Percentiles rank a stretch among this genome's conserved stretches.
phyloP scores from a whole-genome alignment of 2,113 vertebrate species.

The Barbus barbus region DNA sequence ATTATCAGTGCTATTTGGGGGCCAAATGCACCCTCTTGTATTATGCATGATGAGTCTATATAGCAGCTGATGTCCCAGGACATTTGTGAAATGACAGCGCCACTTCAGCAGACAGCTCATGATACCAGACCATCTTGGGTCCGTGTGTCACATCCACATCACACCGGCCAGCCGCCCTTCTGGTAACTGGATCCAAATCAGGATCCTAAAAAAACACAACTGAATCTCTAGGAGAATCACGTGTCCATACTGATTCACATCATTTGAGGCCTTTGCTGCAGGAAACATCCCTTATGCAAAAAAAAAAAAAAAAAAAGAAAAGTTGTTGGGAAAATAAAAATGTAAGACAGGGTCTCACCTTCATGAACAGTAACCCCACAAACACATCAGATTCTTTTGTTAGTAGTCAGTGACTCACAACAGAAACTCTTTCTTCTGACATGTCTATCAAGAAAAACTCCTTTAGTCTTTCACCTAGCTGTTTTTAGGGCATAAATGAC shows the following conservation, averaged over 20 bases:
- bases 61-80: conserved; percentile 62
- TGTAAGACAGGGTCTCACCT: conserved; percentile 16
- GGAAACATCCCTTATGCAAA: background rate
- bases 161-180: background rate
- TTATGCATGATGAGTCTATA: conserved; percentile 70
- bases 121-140: conserved; percentile 1
- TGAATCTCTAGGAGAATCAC: background rate
- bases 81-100: conserved; percentile 57
- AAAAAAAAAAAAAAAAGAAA: background rate
- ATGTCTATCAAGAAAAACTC: background rate
- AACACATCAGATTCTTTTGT: conserved; percentile 36
- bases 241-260: background rate
- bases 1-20: conserved; percentile 66
- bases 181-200: background rate
- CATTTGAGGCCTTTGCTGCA: background rate
- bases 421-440: background rate
- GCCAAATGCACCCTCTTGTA: conserved; percentile 66
- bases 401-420: background rate
- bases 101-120: conserved; percentile 19
- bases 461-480: conserved; percentile 13
- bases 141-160: background rate
- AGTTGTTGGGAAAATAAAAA: background rate
- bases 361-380: background rate
- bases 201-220: background rate
- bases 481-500: conserved; percentile 34